Conservation (phyloP, 30 jellyfish, hydroid and myxozoan species). For the Hydractinia echinata region DNA sequence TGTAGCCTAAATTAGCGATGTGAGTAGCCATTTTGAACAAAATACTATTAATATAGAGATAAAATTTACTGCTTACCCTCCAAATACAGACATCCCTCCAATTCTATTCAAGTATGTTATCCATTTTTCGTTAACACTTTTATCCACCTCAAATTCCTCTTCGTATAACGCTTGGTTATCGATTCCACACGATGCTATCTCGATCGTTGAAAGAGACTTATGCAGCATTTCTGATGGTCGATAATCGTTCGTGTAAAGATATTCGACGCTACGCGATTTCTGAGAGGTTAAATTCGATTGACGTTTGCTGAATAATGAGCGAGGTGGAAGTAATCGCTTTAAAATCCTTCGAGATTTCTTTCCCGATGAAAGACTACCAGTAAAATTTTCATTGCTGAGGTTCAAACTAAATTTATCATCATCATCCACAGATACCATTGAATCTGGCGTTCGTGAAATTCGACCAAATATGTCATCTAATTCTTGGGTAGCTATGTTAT, state of each 20-base stretch:
- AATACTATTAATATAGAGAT: not conserved
- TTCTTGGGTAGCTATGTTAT: constrained; percentile 29
- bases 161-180: constrained; percentile 11
- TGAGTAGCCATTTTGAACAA: no score
- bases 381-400: not conserved
- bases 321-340: constrained; percentile 8
- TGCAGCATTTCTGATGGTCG: not conserved
- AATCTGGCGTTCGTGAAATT: constrained; percentile 4
- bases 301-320: constrained; percentile 7
- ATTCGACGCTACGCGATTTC: constrained; percentile 37
- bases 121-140: constrained; percentile 60
- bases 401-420: constrained; percentile 1
- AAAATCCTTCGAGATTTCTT: not conserved
- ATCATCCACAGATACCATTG: not conserved
- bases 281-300: constrained; percentile 6
- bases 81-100: constrained; percentile 60
- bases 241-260: constrained; percentile 1
- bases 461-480: constrained; percentile 41
- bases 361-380: not conserved
- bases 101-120: constrained; percentile 58
- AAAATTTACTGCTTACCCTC: constrained; percentile 53
- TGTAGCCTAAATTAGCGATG: no score
- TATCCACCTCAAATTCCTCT: constrained; percentile 26
- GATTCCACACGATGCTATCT: constrained; percentile 14
- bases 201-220: constrained; percentile 28